Percentiles rank a stretch among this genome's conserved stretches.
These are phyloP conservation scores for Plagodis dolabraria DNA, from an alignment of 2,888 invertebrate species.

Conservation along the genomic window DNA sequence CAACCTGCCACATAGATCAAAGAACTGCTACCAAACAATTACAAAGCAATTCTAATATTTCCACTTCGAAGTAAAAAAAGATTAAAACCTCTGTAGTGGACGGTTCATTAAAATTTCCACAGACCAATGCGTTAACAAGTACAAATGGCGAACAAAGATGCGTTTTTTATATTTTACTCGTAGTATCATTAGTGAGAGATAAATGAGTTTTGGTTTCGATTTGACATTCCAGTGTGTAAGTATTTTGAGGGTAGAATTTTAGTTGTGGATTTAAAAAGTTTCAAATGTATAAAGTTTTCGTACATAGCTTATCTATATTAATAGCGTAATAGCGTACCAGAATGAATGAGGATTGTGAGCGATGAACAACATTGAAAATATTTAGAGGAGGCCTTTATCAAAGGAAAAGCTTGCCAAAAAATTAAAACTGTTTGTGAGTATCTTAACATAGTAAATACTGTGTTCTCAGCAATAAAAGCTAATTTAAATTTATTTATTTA, in stretches of 20 bases:
- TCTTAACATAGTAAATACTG: too few relatives aligned
- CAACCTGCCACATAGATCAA: constrained; percentile 39
- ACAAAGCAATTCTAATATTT: constrained; percentile 29
- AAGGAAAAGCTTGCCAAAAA: too few relatives aligned
- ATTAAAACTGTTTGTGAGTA: too few relatives aligned
- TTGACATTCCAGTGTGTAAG: constrained; percentile 13
- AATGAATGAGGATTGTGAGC: too few relatives aligned
- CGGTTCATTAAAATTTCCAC: constrained; percentile 76
- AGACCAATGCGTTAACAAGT: constrained; percentile 62
- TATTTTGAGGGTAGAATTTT: neutral
- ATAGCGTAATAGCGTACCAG: too few relatives aligned
- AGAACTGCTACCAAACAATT: constrained; percentile 30
- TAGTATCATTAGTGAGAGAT: constrained; percentile 19
- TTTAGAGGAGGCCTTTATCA: too few relatives aligned
- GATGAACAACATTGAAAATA: too few relatives aligned
- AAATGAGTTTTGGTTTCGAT: constrained; percentile 20
- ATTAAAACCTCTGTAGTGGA: constrained; percentile 46
- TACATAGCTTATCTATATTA: too few relatives aligned
- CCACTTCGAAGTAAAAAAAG: constrained; percentile 25
- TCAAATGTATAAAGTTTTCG: neutral
- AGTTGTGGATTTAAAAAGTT: too few relatives aligned
- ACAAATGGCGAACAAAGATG: constrained; percentile 16
- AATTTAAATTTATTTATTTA: too few relatives aligned
- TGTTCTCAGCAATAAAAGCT: too few relatives aligned
- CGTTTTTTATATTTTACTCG: constrained; percentile 15